These are phyloP conservation scores for Euspilapteryx auroguttella DNA, from an alignment of 2,888 invertebrate species.

Conservation along the genomic window DNA sequence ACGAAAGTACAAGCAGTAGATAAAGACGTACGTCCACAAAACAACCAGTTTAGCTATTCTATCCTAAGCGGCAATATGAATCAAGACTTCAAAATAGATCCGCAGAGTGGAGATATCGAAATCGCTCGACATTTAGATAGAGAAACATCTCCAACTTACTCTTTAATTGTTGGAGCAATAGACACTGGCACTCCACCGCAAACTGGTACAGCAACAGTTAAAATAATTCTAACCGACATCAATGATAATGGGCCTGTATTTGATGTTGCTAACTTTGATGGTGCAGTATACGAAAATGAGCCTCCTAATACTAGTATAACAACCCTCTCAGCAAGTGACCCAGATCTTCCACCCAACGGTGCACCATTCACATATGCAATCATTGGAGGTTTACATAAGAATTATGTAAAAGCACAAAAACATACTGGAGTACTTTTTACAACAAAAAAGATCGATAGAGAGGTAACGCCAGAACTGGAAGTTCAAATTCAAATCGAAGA, in stretches of 20 bases:
- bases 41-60: constrained; percentile 90
- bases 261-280: constrained; percentile 69
- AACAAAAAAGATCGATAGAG: constrained; percentile 79
- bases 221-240: constrained; percentile 80
- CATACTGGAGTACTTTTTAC: constrained; percentile 81
- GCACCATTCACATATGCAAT: constrained; percentile 85
- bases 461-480: constrained; percentile 73
- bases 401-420: constrained; percentile 74
- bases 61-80: constrained; percentile 83
- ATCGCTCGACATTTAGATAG: constrained; percentile 77
- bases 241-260: constrained; percentile 93
- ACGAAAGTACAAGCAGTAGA: constrained; percentile 83
- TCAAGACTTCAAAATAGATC: constrained; percentile 86
- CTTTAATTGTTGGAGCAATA: constrained; percentile 81
- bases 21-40: constrained; percentile 87
- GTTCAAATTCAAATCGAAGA: constrained; percentile 85
- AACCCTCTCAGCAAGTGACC: constrained; percentile 85
- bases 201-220: constrained; percentile 86
- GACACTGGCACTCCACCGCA: constrained; percentile 89
- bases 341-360: constrained; percentile 87
- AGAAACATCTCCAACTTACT: constrained; percentile 75
- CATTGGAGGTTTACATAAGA: constrained; percentile 77
- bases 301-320: constrained; percentile 81
- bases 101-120: constrained; percentile 81
- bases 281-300: constrained; percentile 85